Base-by-base conservation (phyloP, 2,113 vertebrate species). In the Indri indri region DNA sequence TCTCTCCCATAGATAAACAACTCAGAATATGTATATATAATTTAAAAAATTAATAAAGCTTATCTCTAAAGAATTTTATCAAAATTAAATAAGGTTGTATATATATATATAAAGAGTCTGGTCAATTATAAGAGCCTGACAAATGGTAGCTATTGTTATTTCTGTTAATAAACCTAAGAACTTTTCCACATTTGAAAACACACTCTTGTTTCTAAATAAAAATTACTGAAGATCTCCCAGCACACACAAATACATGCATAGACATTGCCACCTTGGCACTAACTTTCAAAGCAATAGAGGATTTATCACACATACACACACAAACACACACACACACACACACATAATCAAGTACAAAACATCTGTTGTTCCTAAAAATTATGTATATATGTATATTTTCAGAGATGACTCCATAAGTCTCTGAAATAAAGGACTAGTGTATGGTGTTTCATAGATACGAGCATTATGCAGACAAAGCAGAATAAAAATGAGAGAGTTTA, bases 121-220 rank as follows among this genome's bases (percentile, higher is more conserved):
- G 23, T 80, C 89, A 95, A 77, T 79, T 94, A 11, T 81, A 84
- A 82, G 3, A 47, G 2, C 6, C 77, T 34, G 74, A 32, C 57
- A 89, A 94, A 57, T 63, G 16, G 14, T 57, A 94, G 50, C 32
- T 91, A 85, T 70, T n/a, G 34, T 71, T 92, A 88, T 94, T 74
- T 95, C 20, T 65, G 11, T 47, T 11, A 47, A 47, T 47, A 63
- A 83, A 86, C 40, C 27, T 59, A 45, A 86, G 23, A 54, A 76
- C 2, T 6, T 34, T 32, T 83, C 32, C 42, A 57, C 2, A 74
- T 63, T 70, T 93, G 54, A 82, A 91, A 73, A 70, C 3, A 42
- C 50, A 65, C 45, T 82, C 61, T 57, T 70, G 2, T 79, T 94
- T 80, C 45, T 73, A 59, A 81, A 71, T 63, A 94, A 74, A 90